phyloP scores from a whole-genome alignment of 2,797 vertebrate species.

The Galaxias olidus region DNA sequence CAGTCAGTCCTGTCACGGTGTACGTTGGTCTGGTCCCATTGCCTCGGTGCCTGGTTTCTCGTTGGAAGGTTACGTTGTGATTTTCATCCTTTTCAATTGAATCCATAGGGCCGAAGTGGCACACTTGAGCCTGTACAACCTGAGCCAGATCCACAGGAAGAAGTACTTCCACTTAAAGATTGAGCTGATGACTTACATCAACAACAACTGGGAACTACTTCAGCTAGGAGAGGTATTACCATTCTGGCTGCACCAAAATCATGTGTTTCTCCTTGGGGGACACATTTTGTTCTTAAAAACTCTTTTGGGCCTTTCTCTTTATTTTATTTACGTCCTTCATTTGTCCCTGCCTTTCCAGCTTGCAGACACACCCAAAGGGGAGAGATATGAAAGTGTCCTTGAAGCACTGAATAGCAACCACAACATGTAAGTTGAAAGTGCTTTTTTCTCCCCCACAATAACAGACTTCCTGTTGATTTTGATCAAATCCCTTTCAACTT shows the following conservation, averaged over 20 bases:
- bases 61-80: too few relatives aligned
- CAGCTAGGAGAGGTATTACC: conserved; percentile 88
- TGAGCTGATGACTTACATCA: conserved; percentile 95
- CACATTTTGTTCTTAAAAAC: background rate
- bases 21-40: background rate
- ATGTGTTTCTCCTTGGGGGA: background rate
- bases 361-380: conserved; percentile 85
- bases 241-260: background rate
- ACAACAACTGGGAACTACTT: conserved; percentile 95
- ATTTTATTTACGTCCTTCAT: background rate
- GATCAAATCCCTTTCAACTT: background rate
- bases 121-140: conserved; percentile 96
- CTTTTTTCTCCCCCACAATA: too few relatives aligned
- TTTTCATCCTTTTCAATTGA: conserved; percentile 36
- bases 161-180: conserved; percentile 98
- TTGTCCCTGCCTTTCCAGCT: conserved; percentile 71
- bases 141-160: conserved; percentile 99
- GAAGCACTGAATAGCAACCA: conserved; percentile 95
- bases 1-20: too few relatives aligned
- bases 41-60: background rate
- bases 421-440: conserved; percentile 84
- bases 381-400: conserved; percentile 88
- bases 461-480: background rate
- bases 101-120: conserved; percentile 90
- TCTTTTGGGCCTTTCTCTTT: too few relatives aligned